phyloP scores from a whole-genome alignment of 2,113 vertebrate species.

The Anolis sagrei region DNA sequence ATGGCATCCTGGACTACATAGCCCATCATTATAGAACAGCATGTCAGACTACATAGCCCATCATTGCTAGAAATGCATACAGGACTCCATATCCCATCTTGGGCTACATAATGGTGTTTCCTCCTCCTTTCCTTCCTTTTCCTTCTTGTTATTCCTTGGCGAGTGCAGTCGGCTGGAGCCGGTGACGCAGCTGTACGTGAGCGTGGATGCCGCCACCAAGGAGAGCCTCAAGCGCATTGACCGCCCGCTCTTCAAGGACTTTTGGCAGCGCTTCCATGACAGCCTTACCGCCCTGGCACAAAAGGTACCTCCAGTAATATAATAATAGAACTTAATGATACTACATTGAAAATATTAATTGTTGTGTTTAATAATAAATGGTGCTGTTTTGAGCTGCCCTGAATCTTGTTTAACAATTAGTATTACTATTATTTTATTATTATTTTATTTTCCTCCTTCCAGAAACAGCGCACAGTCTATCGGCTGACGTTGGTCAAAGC shows the following conservation, averaged over 20 bases:
- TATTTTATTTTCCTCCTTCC: constrained; percentile 16
- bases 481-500: constrained; percentile 93
- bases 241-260: constrained; percentile 95
- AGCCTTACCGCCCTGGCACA: constrained; percentile 92
- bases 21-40: no score
- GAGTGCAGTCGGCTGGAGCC: constrained; percentile 79
- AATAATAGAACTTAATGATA: no score
- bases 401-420: no score
- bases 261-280: constrained; percentile 94
- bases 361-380: no score
- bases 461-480: constrained; percentile 94
- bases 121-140: neutral
- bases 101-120: no score
- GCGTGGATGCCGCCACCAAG: constrained; percentile 93
- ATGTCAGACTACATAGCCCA: no score
- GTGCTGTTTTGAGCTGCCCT: no score
- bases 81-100: no score
- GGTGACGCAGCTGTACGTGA: constrained; percentile 96
- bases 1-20: no score
- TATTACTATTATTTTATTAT: no score
- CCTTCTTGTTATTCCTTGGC: constrained; percentile 64
- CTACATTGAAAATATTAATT: no score
- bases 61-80: no score
- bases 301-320: constrained; percentile 91
- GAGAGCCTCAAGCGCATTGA: constrained; percentile 94